Evolutionary conservation across 2,888 invertebrate genomes (phyloP).

Genomic region (Nyleta sp.): DNA sequence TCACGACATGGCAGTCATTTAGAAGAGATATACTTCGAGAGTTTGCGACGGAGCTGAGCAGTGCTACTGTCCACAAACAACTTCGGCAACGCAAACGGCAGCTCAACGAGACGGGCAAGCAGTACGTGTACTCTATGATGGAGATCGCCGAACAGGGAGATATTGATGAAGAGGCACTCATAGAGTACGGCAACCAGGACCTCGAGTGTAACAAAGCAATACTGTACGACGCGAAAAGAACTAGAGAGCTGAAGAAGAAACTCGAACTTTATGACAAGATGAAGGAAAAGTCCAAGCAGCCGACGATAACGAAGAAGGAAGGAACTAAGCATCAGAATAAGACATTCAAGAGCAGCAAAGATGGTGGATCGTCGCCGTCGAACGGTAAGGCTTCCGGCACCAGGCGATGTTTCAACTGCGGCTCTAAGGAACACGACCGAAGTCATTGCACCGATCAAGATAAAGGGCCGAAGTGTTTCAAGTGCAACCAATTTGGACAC

Average conservation of each 20-base stretch:
- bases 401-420: constrained; percentile 38
- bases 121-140: constrained; percentile 65
- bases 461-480: constrained; percentile 21
- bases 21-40: constrained; percentile 49
- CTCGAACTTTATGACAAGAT: constrained; percentile 17
- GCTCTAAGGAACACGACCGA: background rate
- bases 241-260: constrained; percentile 31
- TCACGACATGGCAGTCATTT: constrained; percentile 55
- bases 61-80: constrained; percentile 45
- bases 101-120: constrained; percentile 40
- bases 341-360: background rate
- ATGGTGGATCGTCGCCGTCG: background rate
- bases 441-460: background rate
- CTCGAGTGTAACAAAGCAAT: constrained; percentile 18
- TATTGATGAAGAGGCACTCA: constrained; percentile 62
- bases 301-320: constrained; percentile 1
- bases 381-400: background rate
- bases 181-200: constrained; percentile 46
- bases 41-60: constrained; percentile 56
- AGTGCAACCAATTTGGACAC: constrained; percentile 23
- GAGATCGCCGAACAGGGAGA: constrained; percentile 62
- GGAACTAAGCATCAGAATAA: constrained; percentile 4
- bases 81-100: constrained; percentile 47
- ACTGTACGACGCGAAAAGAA: constrained; percentile 15
- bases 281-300: constrained; percentile 10